Evolutionary conservation across 2,113 vertebrate species (phyloP).

Genomic region (Callorhinus ursinus): DNA sequence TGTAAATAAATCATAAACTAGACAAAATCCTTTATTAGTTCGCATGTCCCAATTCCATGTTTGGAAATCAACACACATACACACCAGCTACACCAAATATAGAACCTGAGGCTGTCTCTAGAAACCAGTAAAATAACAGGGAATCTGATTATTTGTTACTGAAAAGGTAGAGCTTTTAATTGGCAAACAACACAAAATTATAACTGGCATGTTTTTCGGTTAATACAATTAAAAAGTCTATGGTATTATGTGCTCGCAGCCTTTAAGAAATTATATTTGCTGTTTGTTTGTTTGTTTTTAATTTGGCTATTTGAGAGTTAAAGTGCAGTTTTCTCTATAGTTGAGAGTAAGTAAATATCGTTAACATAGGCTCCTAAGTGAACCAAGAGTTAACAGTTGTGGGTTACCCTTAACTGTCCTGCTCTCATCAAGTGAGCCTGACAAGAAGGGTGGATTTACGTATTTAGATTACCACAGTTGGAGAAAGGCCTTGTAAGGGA

Average conservation of each 20-base stretch:
- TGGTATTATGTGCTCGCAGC: not conserved
- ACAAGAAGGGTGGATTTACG: not conserved
- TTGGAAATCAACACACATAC: not conserved
- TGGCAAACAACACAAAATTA: not conserved
- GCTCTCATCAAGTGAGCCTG: not conserved
- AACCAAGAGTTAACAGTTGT: not conserved
- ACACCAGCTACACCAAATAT: not conserved
- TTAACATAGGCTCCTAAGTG: not conserved
- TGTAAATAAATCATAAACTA: slow-evolving; percentile 11
- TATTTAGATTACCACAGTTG: slow-evolving; percentile 32
- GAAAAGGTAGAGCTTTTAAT: not conserved
- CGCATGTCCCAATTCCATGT: not conserved
- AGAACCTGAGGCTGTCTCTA: not conserved
- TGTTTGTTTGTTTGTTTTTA: not conserved
- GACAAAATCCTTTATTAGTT: slow-evolving; percentile 20
- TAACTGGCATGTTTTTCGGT: not conserved
- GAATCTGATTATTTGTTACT: not conserved
- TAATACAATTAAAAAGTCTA: not conserved
- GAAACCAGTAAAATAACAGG: not conserved
- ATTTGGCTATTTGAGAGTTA: slow-evolving; percentile 3
- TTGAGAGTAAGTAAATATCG: not conserved
- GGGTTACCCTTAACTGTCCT: not conserved
- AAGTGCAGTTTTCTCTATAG: not conserved
- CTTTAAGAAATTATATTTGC: slow-evolving; percentile 5
- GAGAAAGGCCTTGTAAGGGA: not conserved